Percentiles rank a stretch among this genome's conserved stretches.
phyloP scores from a whole-genome alignment of 2,113 vertebrate species.

The Eptesicus fuscus region DNA sequence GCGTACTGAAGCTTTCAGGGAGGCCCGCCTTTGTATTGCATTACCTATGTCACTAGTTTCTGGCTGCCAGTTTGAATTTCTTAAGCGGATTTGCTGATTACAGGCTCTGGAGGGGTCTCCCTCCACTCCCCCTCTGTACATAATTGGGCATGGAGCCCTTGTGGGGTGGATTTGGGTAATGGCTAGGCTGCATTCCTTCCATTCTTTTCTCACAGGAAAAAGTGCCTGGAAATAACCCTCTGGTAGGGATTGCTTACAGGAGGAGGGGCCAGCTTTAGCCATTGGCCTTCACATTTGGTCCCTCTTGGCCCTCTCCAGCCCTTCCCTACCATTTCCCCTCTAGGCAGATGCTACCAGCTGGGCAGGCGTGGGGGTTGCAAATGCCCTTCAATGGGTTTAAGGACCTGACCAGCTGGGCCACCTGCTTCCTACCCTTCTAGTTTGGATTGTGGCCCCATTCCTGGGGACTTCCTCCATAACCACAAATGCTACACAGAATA shows the following conservation, averaged over 20 bases:
- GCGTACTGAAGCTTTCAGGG: neutral
- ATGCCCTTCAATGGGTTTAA: neutral
- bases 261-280: slow-evolving; percentile 57
- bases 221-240: slow-evolving; percentile 75
- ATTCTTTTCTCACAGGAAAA: slow-evolving; percentile 89
- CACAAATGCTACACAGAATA: neutral
- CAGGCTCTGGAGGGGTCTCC: slow-evolving; percentile 68
- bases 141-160: slow-evolving; percentile 28
- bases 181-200: slow-evolving; percentile 79
- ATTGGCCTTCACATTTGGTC: slow-evolving; percentile 51
- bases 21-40: slow-evolving; percentile 12
- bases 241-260: slow-evolving; percentile 66
- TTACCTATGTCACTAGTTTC: slow-evolving; percentile 58
- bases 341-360: slow-evolving; percentile 65
- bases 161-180: slow-evolving; percentile 78
- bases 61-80: slow-evolving; percentile 77
- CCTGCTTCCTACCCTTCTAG: neutral
- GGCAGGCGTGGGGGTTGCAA: neutral
- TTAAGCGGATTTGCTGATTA: slow-evolving; percentile 80
- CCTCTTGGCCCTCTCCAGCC: neutral
- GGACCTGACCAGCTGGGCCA: neutral
- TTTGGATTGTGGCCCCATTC: neutral
- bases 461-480: neutral
- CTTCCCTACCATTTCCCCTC: neutral
- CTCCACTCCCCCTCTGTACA: neutral